phyloP scores from a whole-genome alignment of 2,113 vertebrate genomes.

The Ammodytes marinus region DNA sequence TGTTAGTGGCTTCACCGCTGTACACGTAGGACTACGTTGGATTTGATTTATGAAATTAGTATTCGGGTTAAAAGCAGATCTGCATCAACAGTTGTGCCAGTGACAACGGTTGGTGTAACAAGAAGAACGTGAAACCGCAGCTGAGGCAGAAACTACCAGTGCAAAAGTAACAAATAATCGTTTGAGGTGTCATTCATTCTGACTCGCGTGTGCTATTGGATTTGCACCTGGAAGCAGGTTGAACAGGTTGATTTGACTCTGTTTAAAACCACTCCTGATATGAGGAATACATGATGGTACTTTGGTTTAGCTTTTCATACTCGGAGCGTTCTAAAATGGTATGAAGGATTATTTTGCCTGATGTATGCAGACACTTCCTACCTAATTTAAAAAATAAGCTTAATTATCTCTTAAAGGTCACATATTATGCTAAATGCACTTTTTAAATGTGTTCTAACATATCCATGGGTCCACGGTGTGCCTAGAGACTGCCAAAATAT shows the following conservation, averaged over 20 bases:
- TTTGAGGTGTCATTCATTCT: background rate
- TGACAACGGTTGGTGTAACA: background rate
- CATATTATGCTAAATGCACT: too few species aligned
- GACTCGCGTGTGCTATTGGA: constrained; percentile 1
- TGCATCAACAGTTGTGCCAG: background rate
- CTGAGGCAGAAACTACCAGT: background rate
- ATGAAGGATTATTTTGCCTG: background rate
- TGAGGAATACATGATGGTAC: background rate
- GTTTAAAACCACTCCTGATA: background rate
- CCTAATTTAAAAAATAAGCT: background rate
- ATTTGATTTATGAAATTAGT: constrained; percentile 47
- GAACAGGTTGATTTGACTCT: background rate
- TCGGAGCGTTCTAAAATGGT: background rate
- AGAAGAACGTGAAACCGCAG: background rate
- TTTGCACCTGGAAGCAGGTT: background rate
- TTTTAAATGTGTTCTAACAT: too few species aligned
- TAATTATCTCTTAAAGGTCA: background rate
- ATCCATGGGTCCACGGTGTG: too few species aligned
- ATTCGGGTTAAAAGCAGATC: background rate
- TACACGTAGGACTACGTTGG: background rate
- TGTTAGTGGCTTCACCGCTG: background rate
- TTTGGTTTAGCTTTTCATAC: background rate
- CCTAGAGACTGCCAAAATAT: too few species aligned
- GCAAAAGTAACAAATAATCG: background rate
- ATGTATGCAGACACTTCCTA: background rate